Conservation (phyloP, 2,888 invertebrate genomes). For the Clistopyga incitator region DNA sequence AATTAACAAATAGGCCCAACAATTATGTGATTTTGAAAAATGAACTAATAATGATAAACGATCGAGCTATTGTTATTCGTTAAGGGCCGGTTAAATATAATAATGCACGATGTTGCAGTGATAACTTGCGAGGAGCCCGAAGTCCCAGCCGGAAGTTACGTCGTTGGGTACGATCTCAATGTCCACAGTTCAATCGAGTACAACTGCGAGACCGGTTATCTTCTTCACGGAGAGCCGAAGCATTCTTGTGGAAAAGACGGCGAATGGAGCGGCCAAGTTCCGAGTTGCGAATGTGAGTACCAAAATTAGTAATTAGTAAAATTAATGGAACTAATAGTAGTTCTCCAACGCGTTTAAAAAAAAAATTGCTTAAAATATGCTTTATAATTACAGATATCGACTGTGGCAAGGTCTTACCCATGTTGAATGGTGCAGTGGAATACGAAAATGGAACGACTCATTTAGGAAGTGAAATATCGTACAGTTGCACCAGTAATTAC, state of each 20-base stretch:
- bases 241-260: constrained; percentile 91
- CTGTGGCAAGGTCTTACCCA: constrained; percentile 93
- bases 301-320: constrained; percentile 3
- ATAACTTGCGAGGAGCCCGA: constrained; percentile 95
- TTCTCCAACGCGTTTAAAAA: neutral
- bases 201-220: constrained; percentile 94
- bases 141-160: constrained; percentile 93
- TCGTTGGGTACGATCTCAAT: constrained; percentile 95
- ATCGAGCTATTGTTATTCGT: no score
- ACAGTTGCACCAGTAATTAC: constrained; percentile 92
- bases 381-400: constrained; percentile 89
- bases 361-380: constrained; percentile 4
- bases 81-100: no score
- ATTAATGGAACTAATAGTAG: neutral
- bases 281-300: constrained; percentile 92
- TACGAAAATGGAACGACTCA: constrained; percentile 92
- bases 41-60: no score
- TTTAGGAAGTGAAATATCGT: constrained; percentile 92
- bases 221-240: constrained; percentile 89
- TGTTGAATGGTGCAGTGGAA: constrained; percentile 91
- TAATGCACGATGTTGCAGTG: constrained; percentile 85
- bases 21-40: no score
- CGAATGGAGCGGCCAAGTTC: constrained; percentile 93
- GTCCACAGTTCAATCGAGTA: constrained; percentile 95
- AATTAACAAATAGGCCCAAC: no score